Evolutionary conservation across 2,797 vertebrate genomes (phyloP), one percentile per base, ranked within the genome.

Genomic region (Dendrocincla tyrannina): DNA sequence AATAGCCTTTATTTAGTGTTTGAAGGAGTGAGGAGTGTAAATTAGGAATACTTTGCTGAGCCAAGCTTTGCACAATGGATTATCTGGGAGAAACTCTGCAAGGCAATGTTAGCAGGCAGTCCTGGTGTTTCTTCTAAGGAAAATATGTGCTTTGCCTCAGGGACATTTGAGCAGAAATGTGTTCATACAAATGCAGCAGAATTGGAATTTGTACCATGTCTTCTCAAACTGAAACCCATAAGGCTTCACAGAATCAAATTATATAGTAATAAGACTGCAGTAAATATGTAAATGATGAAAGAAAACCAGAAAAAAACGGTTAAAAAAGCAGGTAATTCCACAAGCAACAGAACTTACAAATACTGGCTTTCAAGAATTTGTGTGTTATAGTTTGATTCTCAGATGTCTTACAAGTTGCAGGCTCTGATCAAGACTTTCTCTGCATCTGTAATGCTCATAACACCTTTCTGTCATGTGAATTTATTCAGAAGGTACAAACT

Each of bases 331-430:
- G 68, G 14, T 81, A 72, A 93, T 88, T 92, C n/a, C 74, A 89
- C 46, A 47, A 69, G 73, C 76, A 75, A 58, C n/a, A 47, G 55
- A 75, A 87, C 42, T 78, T 68, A 75, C 0, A 58, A 63, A 68
- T 67, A 44, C 28, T 47, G 30, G 3, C 56, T 90, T 91, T 67
- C 30, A 95, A 81, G 69, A 72, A 68, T 53, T 41, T 75, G 27
- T 72, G 76, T 86, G 35, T 44, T 89, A 60, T 80, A 77, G 70
- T 95, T 91, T 81, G 77, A 88, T 85, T 91, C 77, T 96, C 73
- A 81, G 69, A 47, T 75, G 35, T 68, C 42, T 86, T 84, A 77
- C 33, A 93, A 90, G 76, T 44, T 91, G 53, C 66, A 75, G 70
- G 27, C 69, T 92, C 77, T 86, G 66, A 93, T 92, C 80, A 88